Conservation (phyloP, 2,797 vertebrate species). For the Phaenicophaeus curvirostris region DNA sequence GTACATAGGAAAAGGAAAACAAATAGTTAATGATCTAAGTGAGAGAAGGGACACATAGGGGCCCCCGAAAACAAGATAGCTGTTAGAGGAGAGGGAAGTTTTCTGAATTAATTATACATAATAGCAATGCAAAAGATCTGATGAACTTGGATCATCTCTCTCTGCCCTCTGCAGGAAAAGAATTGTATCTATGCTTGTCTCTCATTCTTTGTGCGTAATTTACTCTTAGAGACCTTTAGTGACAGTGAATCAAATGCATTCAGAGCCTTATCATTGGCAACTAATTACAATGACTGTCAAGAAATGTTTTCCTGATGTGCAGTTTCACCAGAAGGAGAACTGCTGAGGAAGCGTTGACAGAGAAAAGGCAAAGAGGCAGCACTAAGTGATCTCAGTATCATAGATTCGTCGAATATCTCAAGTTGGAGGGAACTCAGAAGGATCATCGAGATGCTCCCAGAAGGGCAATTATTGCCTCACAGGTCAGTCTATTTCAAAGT, state of each 20-base stretch:
- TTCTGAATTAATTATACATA: background rate
- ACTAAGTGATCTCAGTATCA: background rate
- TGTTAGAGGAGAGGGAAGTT: background rate
- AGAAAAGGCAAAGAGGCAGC: background rate
- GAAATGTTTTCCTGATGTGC: background rate
- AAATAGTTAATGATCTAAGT: conserved; percentile 32
- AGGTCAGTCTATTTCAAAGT: background rate
- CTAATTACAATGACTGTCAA: background rate
- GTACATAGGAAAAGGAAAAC: background rate
- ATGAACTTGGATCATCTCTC: background rate
- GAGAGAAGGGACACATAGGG: background rate
- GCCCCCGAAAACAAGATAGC: background rate
- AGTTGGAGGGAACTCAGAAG: background rate
- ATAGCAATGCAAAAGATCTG: background rate
- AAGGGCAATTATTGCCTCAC: background rate
- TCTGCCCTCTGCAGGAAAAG: background rate
- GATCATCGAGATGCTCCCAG: background rate
- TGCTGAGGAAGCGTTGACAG: background rate
- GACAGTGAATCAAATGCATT: background rate
- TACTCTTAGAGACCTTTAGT: background rate
- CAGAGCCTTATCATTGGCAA: background rate
- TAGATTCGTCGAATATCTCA: rapidly evolving
- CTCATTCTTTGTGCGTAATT: background rate
- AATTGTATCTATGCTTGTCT: background rate
- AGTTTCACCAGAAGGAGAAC: background rate